Conservation (phyloP, 2,113 vertebrate genomes). For the Rhodinocichla rosea region DNA sequence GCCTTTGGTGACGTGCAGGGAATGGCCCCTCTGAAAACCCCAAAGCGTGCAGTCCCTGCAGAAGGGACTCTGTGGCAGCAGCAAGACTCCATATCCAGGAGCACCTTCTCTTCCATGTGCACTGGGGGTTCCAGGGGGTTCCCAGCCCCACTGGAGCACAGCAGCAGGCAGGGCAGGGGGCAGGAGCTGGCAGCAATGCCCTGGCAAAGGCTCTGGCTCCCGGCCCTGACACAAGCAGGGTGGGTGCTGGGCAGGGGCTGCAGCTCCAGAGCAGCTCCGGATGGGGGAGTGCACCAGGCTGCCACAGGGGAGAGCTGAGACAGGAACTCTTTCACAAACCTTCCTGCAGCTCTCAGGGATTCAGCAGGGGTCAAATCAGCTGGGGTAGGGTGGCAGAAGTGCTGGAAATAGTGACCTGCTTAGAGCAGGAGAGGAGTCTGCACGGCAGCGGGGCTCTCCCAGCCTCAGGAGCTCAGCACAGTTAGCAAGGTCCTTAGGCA, state of each 20-base stretch:
- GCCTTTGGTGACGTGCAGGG: not conserved
- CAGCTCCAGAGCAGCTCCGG: fast-evolving
- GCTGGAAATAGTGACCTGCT: fast-evolving
- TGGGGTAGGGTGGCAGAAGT: not conserved
- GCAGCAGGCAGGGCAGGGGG: not conserved
- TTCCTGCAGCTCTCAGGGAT: not conserved
- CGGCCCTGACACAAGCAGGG: fast-evolving
- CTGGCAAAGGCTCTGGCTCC: fast-evolving
- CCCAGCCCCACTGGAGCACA: too few species aligned
- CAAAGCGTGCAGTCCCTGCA: fast-evolving
- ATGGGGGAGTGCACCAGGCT: not conserved
- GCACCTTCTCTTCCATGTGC: too few species aligned
- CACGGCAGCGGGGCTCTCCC: not conserved
- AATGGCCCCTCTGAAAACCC: not conserved
- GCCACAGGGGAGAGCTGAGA: not conserved
- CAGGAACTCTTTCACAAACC: not conserved
- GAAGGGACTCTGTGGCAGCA: not conserved
- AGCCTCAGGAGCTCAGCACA: fast-evolving
- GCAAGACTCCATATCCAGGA: not conserved
- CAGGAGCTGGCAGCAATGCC: fast-evolving
- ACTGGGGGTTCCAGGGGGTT: not conserved
- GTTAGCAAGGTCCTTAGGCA: not conserved
- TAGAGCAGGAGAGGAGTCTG: not conserved
- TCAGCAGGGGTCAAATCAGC: not conserved
- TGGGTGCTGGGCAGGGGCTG: not conserved